Evolutionary conservation across 2,797 vertebrate genomes (phyloP), one percentile per base, ranked within the genome.

Genomic region (Cryptoblepharus egeriae): DNA sequence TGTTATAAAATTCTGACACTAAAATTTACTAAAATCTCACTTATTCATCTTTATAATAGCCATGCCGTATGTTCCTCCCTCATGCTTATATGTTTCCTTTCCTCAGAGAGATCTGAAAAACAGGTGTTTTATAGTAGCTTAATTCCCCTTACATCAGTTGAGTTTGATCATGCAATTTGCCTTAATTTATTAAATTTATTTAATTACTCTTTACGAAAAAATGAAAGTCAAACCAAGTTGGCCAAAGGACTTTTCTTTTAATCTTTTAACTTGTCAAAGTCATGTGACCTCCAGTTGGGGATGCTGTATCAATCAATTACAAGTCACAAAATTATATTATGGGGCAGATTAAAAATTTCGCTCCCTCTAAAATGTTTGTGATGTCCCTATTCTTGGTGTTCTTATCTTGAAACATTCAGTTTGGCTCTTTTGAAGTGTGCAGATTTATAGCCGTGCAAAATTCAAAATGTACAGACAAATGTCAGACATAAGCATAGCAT

Each of bases 61-160:
- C 39, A 69, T 69, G 42, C 55, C 73, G 61, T 74, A 49, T 76
- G 64, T 16, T 28, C 12, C 45, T 39, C 6, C 35, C 28, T 2
- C 30, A 68, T 20, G 16, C 39, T 61, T 69, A 57, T 76, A 30
- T 61, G 49, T 61, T 76, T 82, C 24, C 39, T 60, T 37, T 76
- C 64, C 64, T 81, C 64, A 22, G 39, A 70, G 55, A 75, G 28
- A 10, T 61, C 65, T 69, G n/a, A 26, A 81, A 75, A 82, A 82
- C 73, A 76, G 73, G 65, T 76, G 80, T 69, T 76, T 82, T 68
- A 81, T 82, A 61, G 37, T 76, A 49, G 49, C 65, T 76, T 69
- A 75, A 82, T 82, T 75, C 71, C 73, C 73, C 39, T 58, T 75
- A 24, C 80, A 81, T 82, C 52, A 32, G n/a, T 58, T 69, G n/a